Base-by-base conservation (phyloP, 2,888 invertebrate species). In the Belgica antarctica region DNA sequence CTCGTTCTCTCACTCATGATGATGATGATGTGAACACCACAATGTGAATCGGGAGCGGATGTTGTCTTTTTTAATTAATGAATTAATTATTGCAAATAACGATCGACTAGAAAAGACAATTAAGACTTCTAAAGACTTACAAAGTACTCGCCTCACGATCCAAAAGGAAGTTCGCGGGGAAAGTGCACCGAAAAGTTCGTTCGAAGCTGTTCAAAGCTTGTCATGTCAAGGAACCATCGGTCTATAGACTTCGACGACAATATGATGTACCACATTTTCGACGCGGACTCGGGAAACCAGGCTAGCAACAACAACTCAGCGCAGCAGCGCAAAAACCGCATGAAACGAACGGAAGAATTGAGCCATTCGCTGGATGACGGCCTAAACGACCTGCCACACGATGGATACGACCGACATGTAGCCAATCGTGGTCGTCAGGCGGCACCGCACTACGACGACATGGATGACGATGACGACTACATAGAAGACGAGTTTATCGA, bases 351-450 rank as follows among this genome's bases (percentile, higher is more conserved):
- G 70, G 70, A 70, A 36, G 70, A 70, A 15, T 61, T 70, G 7
- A 70, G 70, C 22, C 70, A 70, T 10, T 70, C 70, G n/a, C 41
- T 70, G 0, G 70, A 70, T 15, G 70, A 70, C 61, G 70, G 70
- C 2, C 17, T 70, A 5, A 68, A 68, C 19, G 36, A 70, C 27
- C 15, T 61, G 15, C 61, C 59, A 7, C 52, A 66, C 19, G 70
- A 70, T 17, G 57, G 61, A 25, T 17, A 27, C 41, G 52, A 17
- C 22, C 27, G 68, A 57, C 12, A 27, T 57, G n/a, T 12, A 12
- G 28, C 12, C 15, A 31, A 22, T 34, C 25, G 68, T 1, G 36
- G 22, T 34, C 17, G 57, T 12, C 41, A 24, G 24, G 19, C 25
- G 8, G 41, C 25, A 8, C 27, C 31, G 34, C 25, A 57, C 10